Conservation (phyloP, 2,797 vertebrate species). For the Anguilla pacifica region DNA sequence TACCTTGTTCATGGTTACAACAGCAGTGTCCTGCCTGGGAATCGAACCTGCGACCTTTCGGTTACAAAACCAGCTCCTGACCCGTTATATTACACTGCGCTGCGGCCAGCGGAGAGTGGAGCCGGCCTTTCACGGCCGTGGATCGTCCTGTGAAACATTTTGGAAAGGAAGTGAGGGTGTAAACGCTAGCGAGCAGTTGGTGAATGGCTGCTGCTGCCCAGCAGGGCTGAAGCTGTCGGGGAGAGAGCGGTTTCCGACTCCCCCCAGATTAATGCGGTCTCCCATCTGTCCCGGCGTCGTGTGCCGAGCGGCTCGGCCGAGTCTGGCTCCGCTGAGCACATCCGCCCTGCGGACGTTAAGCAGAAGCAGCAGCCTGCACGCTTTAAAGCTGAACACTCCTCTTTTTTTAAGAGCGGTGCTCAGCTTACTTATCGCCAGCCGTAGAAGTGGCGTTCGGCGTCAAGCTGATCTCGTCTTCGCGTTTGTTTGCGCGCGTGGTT, state of each 20-base stretch:
- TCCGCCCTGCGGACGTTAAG: background rate
- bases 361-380: background rate
- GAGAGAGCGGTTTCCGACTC: background rate
- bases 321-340: background rate
- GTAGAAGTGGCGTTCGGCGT: background rate
- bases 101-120: too few relatives aligned
- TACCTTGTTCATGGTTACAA: too few relatives aligned
- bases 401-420: background rate
- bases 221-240: background rate
- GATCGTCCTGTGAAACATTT: background rate
- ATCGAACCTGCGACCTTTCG: too few relatives aligned
- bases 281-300: background rate
- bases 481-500: background rate
- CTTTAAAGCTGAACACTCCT: background rate
- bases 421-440: background rate
- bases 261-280: background rate
- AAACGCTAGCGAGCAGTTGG: background rate
- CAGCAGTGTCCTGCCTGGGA: too few relatives aligned
- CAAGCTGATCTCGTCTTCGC: background rate
- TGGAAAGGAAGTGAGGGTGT: background rate
- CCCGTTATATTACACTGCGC: too few relatives aligned
- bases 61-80: too few relatives aligned
- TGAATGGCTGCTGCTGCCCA: background rate
- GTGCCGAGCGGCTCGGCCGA: background rate
- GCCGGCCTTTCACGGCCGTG: background rate